Base-by-base conservation (phyloP, 2,888 invertebrate genomes). In the Catocala fraxini region DNA sequence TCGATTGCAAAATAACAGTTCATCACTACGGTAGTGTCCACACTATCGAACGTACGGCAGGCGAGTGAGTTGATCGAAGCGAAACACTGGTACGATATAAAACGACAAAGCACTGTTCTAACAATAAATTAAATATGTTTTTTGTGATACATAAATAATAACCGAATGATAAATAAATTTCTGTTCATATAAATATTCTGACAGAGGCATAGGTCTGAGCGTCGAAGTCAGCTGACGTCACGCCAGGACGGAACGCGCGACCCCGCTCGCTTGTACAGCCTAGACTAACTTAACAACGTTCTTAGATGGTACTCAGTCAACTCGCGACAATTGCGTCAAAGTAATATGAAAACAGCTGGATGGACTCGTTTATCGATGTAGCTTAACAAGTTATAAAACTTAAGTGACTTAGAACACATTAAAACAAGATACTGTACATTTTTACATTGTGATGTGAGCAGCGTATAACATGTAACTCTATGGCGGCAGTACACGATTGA, bases 61-160 rank as follows among this genome's bases (percentile, higher is more conserved):
- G 77, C 80, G 70, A 54, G 58, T 75, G 77, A 82, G 66, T 79
- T 74, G 79, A 79, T 80, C 81, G 84, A 91, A 89, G 88, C 89
- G 78, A 85, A 86, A 90, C 90, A 90, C 83, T 82, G 87, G 89
- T 87, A 89, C 87, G 70, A 75, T 75, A 63, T 62, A 70, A 73
- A 74, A 71, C 73, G 76, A 77, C 79, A 85, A 81, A 85, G 83
- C 85, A 86, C 83, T 83, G 82, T 80, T 81, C 74, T 83, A 83
- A 79, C 80, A 82, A 81, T 85, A 85, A 84, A 84, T 84, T 78
- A 81, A 79, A 76, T 78, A 76, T 25, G 0, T 58, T 66, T 73
- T 89, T 88, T 84, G 85, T 85, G 84, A 88, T 88, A 89, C 76
- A 88, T 87, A 90, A 83, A 88, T 86, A 84, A 86, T 84, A 84